These are phyloP conservation scores for Emmelina monodactyla DNA, from an alignment of 2,888 invertebrate species.

Conservation along the genomic window DNA sequence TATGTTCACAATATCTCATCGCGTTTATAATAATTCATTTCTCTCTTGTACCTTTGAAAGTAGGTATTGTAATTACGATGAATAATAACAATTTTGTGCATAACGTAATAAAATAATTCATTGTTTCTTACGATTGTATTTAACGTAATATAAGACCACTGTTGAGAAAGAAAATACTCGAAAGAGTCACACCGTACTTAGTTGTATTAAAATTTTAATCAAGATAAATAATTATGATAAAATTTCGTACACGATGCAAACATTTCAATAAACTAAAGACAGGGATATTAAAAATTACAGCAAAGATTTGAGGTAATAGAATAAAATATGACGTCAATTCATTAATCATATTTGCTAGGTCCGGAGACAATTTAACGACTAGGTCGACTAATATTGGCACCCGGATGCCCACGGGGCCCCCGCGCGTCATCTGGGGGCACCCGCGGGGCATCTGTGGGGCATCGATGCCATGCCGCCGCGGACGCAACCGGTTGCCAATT, in stretches of 20 bases:
- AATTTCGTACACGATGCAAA: constrained; percentile 47
- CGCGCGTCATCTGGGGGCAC: constrained; percentile 16
- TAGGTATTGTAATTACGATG: constrained; percentile 65
- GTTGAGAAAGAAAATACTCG: constrained; percentile 47
- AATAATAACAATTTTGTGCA: constrained; percentile 64
- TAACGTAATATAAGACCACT: constrained; percentile 62
- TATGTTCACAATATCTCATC: constrained; percentile 62
- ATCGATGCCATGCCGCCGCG: constrained; percentile 16
- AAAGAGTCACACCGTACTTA: constrained; percentile 55
- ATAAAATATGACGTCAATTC: constrained; percentile 64
- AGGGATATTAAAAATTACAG: constrained; percentile 60
- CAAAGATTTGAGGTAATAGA: constrained; percentile 63
- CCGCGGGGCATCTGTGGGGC: constrained; percentile 9
- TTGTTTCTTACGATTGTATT: constrained; percentile 64
- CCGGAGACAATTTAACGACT: constrained; percentile 47
- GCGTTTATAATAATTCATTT: constrained; percentile 60
- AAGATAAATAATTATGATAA: constrained; percentile 37
- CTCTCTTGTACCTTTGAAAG: constrained; percentile 62
- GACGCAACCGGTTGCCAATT: constrained; percentile 4
- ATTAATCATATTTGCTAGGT: constrained; percentile 63
- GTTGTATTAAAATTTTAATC: constrained; percentile 58
- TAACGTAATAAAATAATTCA: constrained; percentile 62
- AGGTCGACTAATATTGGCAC: too few relatives aligned
- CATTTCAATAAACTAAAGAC: constrained; percentile 60
- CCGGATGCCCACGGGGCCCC: too few relatives aligned